Evolutionary conservation across 2,888 invertebrate genomes (phyloP).

Genomic region (Pteria penguin): DNA sequence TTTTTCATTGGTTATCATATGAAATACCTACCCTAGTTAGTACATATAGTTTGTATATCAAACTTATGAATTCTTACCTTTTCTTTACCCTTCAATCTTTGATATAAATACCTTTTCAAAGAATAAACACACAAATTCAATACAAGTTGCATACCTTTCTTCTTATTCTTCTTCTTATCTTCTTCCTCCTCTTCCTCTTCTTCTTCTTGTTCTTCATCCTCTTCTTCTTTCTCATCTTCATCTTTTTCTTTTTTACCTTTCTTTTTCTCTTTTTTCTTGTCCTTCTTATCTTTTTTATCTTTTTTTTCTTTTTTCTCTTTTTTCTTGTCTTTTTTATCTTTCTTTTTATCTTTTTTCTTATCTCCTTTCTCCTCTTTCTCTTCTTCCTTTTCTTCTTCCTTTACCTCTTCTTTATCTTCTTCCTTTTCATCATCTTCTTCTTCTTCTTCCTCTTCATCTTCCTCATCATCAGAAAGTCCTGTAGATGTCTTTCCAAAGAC

Average conservation of each 20-base stretch:
- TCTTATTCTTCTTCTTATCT: background rate
- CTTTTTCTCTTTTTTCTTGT: background rate
- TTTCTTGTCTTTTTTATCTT: background rate
- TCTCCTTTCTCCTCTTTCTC: background rate
- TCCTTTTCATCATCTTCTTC: constrained; percentile 32
- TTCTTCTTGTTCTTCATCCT: background rate
- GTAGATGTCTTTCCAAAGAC: constrained; percentile 56
- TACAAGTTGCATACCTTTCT: background rate
- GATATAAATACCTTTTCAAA: too few relatives aligned
- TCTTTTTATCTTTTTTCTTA: background rate
- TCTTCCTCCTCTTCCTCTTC: background rate
- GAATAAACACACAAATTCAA: too few relatives aligned
- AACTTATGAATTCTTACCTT: too few relatives aligned
- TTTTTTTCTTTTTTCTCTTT: background rate
- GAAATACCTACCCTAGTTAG: too few relatives aligned
- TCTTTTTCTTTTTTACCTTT: background rate
- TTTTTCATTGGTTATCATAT: too few relatives aligned
- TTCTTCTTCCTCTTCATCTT: constrained; percentile 42
- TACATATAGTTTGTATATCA: too few relatives aligned
- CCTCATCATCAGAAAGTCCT: constrained; percentile 58
- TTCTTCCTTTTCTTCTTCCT: background rate
- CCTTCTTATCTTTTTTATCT: background rate
- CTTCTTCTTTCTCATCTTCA: background rate
- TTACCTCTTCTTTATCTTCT: background rate
- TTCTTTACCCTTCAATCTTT: too few relatives aligned